Evolutionary conservation across 1,140 invertebrate species (phyloP).

Genomic region (Homalodisca vitripennis): DNA sequence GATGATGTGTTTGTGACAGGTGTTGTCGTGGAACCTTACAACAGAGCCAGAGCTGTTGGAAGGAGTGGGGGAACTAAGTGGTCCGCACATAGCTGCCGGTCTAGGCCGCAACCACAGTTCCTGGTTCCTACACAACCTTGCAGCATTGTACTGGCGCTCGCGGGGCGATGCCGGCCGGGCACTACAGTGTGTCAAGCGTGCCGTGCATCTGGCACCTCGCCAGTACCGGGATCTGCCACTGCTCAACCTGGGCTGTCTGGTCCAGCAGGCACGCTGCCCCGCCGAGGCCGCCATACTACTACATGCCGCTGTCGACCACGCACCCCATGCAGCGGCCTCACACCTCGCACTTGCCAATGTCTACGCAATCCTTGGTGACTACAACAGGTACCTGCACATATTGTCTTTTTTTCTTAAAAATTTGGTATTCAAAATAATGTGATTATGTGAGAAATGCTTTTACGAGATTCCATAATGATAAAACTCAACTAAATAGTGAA

Average conservation of each 20-base stretch:
- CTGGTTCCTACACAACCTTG: constrained; percentile 83
- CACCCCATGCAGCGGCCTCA: constrained; percentile 65
- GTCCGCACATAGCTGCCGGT: constrained; percentile 60
- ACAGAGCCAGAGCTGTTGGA: constrained; percentile 65
- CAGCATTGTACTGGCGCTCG: constrained; percentile 82
- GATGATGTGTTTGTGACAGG: constrained; percentile 48
- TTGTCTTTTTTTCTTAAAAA: too few relatives aligned
- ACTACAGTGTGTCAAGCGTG: constrained; percentile 76
- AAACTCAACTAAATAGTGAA: too few relatives aligned
- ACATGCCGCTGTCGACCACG: constrained; percentile 76
- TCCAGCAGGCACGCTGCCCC: constrained; percentile 69
- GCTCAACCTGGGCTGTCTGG: constrained; percentile 76
- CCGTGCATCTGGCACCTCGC: constrained; percentile 76
- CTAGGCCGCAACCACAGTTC: constrained; percentile 70
- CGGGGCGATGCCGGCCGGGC: constrained; percentile 75
- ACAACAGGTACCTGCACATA: constrained; percentile 54
- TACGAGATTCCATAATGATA: too few relatives aligned
- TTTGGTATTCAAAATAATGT: too few relatives aligned
- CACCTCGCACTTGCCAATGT: constrained; percentile 79
- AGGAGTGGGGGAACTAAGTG: constrained; percentile 52
- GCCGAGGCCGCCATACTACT: constrained; percentile 79
- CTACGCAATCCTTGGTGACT: constrained; percentile 66
- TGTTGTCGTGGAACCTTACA: constrained; percentile 63
- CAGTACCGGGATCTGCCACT: constrained; percentile 56
- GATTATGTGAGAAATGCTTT: too few relatives aligned